Percentiles rank a stretch among this genome's conserved stretches.
phyloP scores from a whole-genome alignment of 30 jellyfish, hydroid and myxozoan species.

The Hydractinia echinata region DNA sequence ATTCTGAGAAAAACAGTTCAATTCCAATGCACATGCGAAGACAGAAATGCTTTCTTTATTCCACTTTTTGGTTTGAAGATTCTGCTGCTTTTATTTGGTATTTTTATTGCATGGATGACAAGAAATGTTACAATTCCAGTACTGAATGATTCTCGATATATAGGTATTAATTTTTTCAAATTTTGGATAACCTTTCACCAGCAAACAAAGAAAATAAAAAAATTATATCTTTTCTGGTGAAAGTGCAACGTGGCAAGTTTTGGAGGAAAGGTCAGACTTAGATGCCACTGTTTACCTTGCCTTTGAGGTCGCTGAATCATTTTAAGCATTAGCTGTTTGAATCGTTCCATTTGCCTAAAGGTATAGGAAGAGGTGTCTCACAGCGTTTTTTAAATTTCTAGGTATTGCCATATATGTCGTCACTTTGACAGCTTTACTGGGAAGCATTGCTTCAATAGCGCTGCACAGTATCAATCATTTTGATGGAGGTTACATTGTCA shows the following conservation, averaged over 20 bases:
- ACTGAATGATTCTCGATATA: conserved; percentile 17
- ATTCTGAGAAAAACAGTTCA: background rate
- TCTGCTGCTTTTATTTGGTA: conserved; percentile 1
- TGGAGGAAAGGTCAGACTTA: background rate
- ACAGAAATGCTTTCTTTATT: background rate
- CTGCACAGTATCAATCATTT: conserved; percentile 5
- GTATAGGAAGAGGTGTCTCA: background rate
- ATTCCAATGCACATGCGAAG: background rate
- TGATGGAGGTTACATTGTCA: conserved; percentile 1
- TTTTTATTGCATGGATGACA: conserved; percentile 11
- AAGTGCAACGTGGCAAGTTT: background rate
- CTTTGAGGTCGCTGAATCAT: background rate
- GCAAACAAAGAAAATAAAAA: too few species aligned
- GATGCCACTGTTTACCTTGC: background rate
- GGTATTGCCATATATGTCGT: conserved; percentile 5
- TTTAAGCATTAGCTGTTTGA: background rate
- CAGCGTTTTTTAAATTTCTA: background rate
- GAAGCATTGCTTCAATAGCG: conserved; percentile 6
- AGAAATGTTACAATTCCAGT: conserved; percentile 18
- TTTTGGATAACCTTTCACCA: background rate
- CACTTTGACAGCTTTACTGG: conserved; percentile 1
- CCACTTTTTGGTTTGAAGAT: background rate
- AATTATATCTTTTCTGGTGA: background rate
- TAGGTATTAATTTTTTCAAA: background rate
- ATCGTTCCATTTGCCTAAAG: too few species aligned